Base-by-base conservation (phyloP, 2,888 invertebrate genomes). In the Galerucella pusilla region DNA sequence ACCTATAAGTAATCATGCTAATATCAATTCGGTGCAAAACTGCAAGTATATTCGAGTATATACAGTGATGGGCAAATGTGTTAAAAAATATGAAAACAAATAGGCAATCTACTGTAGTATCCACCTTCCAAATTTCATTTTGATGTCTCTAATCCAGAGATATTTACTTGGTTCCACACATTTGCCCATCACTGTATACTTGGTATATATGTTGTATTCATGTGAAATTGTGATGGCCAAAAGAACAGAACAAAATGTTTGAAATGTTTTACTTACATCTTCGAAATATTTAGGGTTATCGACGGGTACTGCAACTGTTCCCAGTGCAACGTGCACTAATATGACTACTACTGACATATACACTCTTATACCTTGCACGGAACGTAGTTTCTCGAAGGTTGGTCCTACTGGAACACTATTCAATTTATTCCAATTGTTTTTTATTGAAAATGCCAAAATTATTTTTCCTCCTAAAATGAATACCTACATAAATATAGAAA, bases 401-500 rank as follows among this genome's bases (percentile, higher is more conserved):
- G 65, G 64, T 35, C 71, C 69, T 11, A 61, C 68, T 14, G 74
- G 74, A 54, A 75, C 57, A 7, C 57, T 73, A 59, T 74, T 75
- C 49, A 79, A 42, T 59, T 76, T 78, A 35, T 67, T 73, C 79
- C 79, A 83, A 71, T 83, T 83, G 42, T 73, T 81, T 2, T 77
- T 75, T 52, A 83, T 66, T 10, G 83, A 83, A 65, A 83, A 83
- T 11, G 79, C 69, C 1, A 73, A 25, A 2, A 80, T n/a, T 35
- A 81, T 28, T 77, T 73, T 78, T 35, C 81, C 81, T 28, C 42
- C 80, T 79, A 57, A 66, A 72, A 71, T 61, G 14, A 6, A 65
- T 28, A 12, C 42, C 42, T n/a, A 11, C 7, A 11, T 14, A 52
- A 49, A 28, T 20, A 52, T 54, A 52, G 28, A 54, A 49, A 11